Base-by-base conservation (phyloP, 2,888 invertebrate genomes). In the Zelleria hepariella region DNA sequence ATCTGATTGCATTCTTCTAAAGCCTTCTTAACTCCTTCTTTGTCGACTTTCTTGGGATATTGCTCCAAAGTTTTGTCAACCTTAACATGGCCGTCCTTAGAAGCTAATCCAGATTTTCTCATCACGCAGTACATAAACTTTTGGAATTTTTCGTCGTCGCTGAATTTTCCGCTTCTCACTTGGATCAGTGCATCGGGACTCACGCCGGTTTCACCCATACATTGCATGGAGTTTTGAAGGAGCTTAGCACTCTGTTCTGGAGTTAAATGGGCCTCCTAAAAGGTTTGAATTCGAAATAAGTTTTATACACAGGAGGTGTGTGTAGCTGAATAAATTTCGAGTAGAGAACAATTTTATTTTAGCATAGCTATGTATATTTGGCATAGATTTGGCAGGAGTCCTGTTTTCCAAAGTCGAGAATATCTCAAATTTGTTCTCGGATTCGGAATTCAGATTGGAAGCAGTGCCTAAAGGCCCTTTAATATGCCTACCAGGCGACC, bases 1-100 rank as follows among this genome's bases (percentile, higher is more conserved):
- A 64, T 57, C 55, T 67, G 70, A 48, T 75, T 74, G 65, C 82
- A 82, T 55, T 72, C 69, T 10, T 71, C 69, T 3, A 75, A 58
- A 10, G 69, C 68, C 26, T 71, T 67, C 58, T 70, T 67, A n/a
- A 67, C 67, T 7, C 73, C 67, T 26, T 73, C 67, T 27, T 64
- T 66, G 2, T 66, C 67, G 0, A 69, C 65, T 26, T 72, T 67
- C 8, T 68, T 64, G 0, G 72, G 72, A n/a, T 81, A 63, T 20
- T 75, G 65, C 0, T 66, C 62, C 47, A 70, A 65, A 18, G 75
- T 63, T 18, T 72, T 73, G 1, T 75, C 74, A 8, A 69, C 74
- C 24, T 77, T 74, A 21, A 74, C 62, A 51, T 73, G 64, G 21
- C 73, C 75, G 51, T 66, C 60, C 18, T 63, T 61, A 23, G 60